A percentile compares a stretch with the other conserved stretches of the same genome.
These are phyloP conservation scores for Mnemiopsis leidyi DNA, from an alignment of 37 sponge, comb jelly and placozoan species.

Conservation along the genomic window DNA sequence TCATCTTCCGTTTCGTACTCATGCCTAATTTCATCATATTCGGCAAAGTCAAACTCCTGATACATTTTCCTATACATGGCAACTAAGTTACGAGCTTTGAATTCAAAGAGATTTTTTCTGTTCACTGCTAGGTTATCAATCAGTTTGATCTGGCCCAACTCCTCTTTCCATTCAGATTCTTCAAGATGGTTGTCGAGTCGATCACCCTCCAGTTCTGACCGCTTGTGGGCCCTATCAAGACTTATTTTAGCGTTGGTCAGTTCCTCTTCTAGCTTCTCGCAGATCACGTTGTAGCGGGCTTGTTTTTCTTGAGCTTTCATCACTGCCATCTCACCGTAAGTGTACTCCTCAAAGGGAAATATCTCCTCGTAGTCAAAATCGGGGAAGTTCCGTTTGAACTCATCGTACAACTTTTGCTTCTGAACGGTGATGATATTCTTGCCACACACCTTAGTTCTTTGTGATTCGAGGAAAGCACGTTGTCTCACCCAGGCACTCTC, in stretches of 20 bases:
- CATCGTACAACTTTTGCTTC: not conserved
- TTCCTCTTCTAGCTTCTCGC: not conserved
- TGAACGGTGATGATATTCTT: not conserved
- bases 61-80: not conserved
- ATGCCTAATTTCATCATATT: not conserved
- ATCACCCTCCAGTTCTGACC: not conserved
- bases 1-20: not conserved
- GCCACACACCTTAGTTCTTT: not conserved
- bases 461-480: not conserved
- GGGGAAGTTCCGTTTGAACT: not conserved
- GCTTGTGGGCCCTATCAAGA: constrained; percentile 12
- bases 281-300: not conserved
- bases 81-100: not conserved
- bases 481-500: constrained; percentile 21
- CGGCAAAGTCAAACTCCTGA: not conserved
- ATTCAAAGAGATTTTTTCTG: not conserved
- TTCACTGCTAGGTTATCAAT: not conserved
- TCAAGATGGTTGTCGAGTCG: not conserved
- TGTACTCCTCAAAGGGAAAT: not conserved
- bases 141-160: not conserved
- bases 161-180: not conserved
- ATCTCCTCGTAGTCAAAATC: not conserved
- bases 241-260: not conserved
- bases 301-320: not conserved
- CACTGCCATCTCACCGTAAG: not conserved